Evolutionary conservation across 2,888 invertebrate genomes (phyloP), one percentile per base, ranked within the genome.

Genomic region (Conops quadrifasciatus): DNA sequence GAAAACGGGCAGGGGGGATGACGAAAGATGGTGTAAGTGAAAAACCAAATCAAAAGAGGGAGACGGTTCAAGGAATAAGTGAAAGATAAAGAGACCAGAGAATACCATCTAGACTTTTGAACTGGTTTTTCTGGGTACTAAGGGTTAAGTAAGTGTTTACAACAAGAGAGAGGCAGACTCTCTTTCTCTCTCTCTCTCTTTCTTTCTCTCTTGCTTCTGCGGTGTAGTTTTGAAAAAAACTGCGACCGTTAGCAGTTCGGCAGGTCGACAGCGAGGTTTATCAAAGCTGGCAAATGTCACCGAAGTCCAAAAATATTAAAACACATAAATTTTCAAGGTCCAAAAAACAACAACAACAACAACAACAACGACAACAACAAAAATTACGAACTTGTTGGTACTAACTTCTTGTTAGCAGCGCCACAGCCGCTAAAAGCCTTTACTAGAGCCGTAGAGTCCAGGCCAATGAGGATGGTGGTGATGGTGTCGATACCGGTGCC

Each of bases 291-390:
- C 67, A 60, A 68, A 60, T 68, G 60, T 49, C 60, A 68, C 56
- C 30, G 30, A 68, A 62, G 62, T 72, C 45, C 64, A 64, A 47
- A 63, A 58, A 58, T 64, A 70, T 70, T 70, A 70, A 70, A 70
- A 63, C 56, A 36, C 70, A 70, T 70, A 70, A 70, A 70, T 70
- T 70, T 70, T 36, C 24, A 11, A 19, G 16, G 36, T 36, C 36
- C 28, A 24, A 36, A 11, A n/a, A 66, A 51, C 51, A 19, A 66
- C 11, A 16, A 15, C 2, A 65, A 11, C 30, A 63, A 63, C 36
- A 60, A 24, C 4, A 60, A 30, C 36, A 62, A 15, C 1, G n/a
- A 24, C 21, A 26, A 9, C 24, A 19, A 28, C 24, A 67, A 67
- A 67, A 67, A 67, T 45, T 36, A 7, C 36, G 36, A 36, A 62